phyloP scores from a whole-genome alignment of 2,888 invertebrate genomes.

The Cartodere bifasciata region DNA sequence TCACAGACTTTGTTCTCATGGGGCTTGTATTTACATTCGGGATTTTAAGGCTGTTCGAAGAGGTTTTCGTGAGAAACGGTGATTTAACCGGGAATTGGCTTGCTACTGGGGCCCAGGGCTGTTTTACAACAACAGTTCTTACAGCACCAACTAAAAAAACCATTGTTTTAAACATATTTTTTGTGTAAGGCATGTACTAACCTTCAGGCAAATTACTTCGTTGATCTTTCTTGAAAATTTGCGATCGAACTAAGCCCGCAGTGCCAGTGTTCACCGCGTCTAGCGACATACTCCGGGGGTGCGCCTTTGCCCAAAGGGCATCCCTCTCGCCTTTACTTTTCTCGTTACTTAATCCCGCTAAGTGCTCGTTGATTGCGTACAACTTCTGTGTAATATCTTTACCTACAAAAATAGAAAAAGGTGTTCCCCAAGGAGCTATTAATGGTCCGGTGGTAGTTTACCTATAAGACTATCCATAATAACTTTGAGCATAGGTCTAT shows the following conservation, averaged over 20 bases:
- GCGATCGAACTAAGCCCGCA: conserved; percentile 59
- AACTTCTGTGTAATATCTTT: conserved; percentile 78
- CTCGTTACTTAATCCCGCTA: conserved; percentile 40
- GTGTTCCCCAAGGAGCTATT: not conserved
- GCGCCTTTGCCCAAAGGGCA: conserved; percentile 35
- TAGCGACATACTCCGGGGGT: conserved; percentile 59
- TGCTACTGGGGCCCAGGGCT: conserved; percentile 56
- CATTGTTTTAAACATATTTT: not conserved
- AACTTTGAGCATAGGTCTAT: conserved; percentile 60
- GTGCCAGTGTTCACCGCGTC: conserved; percentile 68
- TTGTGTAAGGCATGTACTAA: not conserved
- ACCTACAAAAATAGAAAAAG: conserved; percentile 33
- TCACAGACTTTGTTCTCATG: conserved; percentile 8
- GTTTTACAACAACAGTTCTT: conserved; percentile 36
- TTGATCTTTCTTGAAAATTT: conserved; percentile 43
- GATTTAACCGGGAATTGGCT: conserved; percentile 59
- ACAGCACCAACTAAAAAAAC: conserved; percentile 34
- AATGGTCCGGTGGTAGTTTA: conserved; percentile 25
- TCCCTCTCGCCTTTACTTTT: conserved; percentile 26
- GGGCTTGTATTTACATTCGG: conserved; percentile 9
- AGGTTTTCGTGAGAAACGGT: conserved; percentile 40
- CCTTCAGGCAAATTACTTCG: conserved; percentile 16
- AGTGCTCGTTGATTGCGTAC: conserved; percentile 67
- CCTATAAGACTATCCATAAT: conserved; percentile 69
- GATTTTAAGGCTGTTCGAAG: conserved; percentile 18